Conservation (phyloP, 53 echinoderm and acorn worm genomes). For the Arbacia lixula region DNA sequence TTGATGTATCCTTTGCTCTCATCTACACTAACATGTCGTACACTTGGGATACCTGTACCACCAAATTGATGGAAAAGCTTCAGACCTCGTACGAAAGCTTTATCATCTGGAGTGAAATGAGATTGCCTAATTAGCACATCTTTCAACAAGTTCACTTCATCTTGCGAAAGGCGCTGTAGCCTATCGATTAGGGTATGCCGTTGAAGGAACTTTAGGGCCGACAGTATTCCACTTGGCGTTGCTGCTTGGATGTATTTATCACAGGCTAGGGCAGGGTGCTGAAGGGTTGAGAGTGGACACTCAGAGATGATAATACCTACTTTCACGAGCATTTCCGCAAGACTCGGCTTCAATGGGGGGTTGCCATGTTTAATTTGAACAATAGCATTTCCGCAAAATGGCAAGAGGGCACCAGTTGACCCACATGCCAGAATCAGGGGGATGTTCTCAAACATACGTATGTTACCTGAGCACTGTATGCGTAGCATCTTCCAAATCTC, state of each 20-base stretch:
- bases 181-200: background rate
- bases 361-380: constrained; percentile 1
- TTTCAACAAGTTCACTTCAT: no score
- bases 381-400: background rate
- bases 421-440: background rate
- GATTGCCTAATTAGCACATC: no score
- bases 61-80: background rate
- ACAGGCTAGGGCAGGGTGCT: constrained; percentile 4
- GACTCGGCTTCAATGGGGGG: background rate
- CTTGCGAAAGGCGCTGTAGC: no score
- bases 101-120: background rate
- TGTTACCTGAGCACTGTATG: constrained; percentile 16
- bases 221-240: constrained; percentile 7
- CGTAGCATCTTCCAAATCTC: constrained; percentile 3
- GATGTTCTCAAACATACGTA: background rate
- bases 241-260: constrained; percentile 21
- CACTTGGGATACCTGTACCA: background rate
- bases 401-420: background rate
- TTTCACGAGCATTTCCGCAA: background rate
- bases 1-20: constrained; percentile 18
- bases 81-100: background rate
- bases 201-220: background rate
- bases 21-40: background rate
- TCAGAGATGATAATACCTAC: constrained; percentile 8
- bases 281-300: background rate